Percentiles rank a stretch among this genome's conserved stretches.
Conservation (phyloP, 2,888 invertebrate genomes). For the Yponomeuta malinellus region DNA sequence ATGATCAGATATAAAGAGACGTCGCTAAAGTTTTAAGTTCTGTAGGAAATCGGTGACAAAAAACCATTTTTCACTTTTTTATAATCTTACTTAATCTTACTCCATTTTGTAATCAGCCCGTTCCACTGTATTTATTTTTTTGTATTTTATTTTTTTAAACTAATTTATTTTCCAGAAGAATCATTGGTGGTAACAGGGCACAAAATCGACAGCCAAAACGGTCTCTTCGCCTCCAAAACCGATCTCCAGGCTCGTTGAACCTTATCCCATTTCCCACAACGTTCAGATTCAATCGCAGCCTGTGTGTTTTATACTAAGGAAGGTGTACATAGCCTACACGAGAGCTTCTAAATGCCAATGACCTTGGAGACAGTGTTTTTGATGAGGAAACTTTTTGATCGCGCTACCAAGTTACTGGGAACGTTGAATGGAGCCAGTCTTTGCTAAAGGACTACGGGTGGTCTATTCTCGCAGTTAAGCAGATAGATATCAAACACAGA, state of each 20-base stretch:
- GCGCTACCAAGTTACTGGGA: neutral
- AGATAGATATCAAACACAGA: no score
- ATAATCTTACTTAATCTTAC: no score
- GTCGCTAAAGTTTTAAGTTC: no score
- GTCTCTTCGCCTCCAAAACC: neutral
- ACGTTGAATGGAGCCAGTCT: neutral
- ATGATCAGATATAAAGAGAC: no score
- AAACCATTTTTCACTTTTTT: no score
- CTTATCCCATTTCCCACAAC: neutral
- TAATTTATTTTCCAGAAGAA: no score
- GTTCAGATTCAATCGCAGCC: neutral
- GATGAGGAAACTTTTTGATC: conserved; percentile 1
- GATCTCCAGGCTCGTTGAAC: neutral
- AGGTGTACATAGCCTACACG: neutral
- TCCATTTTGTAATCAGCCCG: no score
- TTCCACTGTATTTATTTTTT: no score
- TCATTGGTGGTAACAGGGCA: neutral
- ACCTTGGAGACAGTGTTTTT: conserved; percentile 1
- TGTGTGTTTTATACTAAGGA: neutral
- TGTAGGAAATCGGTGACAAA: no score
- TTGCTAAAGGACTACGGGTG: neutral
- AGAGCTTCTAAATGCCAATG: neutral
- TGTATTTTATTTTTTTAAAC: no score
- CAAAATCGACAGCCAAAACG: neutral
- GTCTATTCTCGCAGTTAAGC: neutral